Base-by-base conservation (phyloP, 2,888 invertebrate genomes). In the Bembecia ichneumoniformis region DNA sequence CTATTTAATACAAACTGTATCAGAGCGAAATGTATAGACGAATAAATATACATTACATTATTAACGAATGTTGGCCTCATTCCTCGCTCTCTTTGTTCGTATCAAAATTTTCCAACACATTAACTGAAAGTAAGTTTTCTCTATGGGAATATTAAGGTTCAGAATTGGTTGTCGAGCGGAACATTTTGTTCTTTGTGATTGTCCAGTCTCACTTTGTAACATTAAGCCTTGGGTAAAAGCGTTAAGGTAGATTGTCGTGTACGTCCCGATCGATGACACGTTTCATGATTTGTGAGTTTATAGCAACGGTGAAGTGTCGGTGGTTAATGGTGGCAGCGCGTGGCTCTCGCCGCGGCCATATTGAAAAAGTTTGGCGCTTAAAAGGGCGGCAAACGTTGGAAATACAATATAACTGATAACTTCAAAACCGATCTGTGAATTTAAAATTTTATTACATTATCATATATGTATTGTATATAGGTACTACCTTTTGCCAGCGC, bases 251-350 rank as follows among this genome's bases (percentile, higher is more conserved):
- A 64, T 56, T 69, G 64, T 82, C 59, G 69, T 59, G 51, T 68
- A 72, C 51, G 53, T 47, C 52, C 49, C 51, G 48, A 54, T 52
- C 62, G 74, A 75, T 74, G 73, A 78, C 73, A 77, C 76, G 76
- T 84, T 84, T 83, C 82, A 86, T 87, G 87, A 87, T 87, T 87
- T 87, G 87, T 87, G 86, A 87, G 87, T 87, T 87, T 87, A 86
- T 86, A 84, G 82, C 81, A 74, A 81, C 84, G 83, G 84, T 84
- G 86, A 84, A 86, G 87, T 86, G 84, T 79, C 82, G 82, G 82
- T 79, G 83, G 82, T 83, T 86, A 84, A 84, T 86, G 86, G 86
- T 81, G 82, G 81, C 81, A 77, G 77, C 76, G 83, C 77, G 79
- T 76, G 78, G 82, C 82, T 73, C 80, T 75, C 77, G 75, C 75